Evolutionary conservation across 2,113 vertebrate species (phyloP).

Genomic region (Sphaerodactylus townsendi): DNA sequence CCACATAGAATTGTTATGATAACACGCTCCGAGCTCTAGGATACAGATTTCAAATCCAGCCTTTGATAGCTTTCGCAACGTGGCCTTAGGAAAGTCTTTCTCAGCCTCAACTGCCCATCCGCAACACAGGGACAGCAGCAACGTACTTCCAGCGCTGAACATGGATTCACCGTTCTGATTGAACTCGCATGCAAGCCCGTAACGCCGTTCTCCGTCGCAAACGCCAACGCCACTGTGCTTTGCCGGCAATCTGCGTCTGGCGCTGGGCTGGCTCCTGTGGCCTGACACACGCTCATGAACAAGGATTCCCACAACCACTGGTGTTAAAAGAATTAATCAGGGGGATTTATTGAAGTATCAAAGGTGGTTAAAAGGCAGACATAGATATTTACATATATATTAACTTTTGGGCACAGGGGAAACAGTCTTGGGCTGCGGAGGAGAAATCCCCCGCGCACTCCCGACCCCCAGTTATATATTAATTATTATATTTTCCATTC

Average conservation of each 20-base stretch:
- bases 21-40: not conserved
- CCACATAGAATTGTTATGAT: not conserved
- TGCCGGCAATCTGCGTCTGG: too few species aligned
- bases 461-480: constrained; percentile 65
- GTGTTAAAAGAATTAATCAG: constrained; percentile 40
- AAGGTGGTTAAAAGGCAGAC: constrained; percentile 66
- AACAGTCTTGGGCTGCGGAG: constrained; percentile 45
- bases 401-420: constrained; percentile 25
- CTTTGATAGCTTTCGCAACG: not conserved
- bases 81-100: not conserved
- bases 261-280: not conserved
- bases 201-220: not conserved
- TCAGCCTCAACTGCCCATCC: not conserved
- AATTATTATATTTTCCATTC: constrained; percentile 49
- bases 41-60: not conserved
- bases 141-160: not conserved
- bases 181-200: not conserved
- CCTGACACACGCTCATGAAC: not conserved
- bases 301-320: constrained; percentile 8
- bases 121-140: too few species aligned
- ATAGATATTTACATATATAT: constrained; percentile 50
- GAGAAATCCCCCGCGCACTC: constrained; percentile 54
- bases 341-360: constrained; percentile 55
- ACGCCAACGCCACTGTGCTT: not conserved
- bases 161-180: not conserved